phyloP scores from a whole-genome alignment of 2,888 invertebrate species.

The Archips crataeganus region DNA sequence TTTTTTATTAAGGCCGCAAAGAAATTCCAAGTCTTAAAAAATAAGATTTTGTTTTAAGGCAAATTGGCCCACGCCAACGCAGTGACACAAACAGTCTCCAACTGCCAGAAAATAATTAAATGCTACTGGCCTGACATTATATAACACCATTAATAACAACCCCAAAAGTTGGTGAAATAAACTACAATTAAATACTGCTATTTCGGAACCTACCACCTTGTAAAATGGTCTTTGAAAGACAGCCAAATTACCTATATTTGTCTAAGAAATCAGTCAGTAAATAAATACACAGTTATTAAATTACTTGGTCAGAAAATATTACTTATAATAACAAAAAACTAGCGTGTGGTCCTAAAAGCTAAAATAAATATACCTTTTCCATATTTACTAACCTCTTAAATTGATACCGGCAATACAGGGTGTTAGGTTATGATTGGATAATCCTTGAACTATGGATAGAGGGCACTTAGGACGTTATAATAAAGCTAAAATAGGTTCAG shows the following conservation, averaged over 20 bases:
- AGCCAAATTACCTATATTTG: background rate
- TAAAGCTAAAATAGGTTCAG: no score
- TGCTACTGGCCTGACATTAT: slow-evolving; percentile 72
- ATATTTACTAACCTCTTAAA: background rate
- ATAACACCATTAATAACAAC: slow-evolving; percentile 80
- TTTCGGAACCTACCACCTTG: slow-evolving; percentile 63
- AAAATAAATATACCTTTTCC: background rate
- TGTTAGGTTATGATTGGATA: no score
- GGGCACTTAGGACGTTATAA: no score
- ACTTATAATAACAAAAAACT: no score
- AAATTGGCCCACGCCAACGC: slow-evolving; percentile 62
- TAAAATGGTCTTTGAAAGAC: background rate
- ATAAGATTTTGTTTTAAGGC: slow-evolving; percentile 65
- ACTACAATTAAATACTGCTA: slow-evolving; percentile 76
- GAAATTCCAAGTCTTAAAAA: slow-evolving; percentile 13
- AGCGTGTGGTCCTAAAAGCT: no score
- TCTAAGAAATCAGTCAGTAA: background rate
- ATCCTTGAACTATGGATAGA: no score
- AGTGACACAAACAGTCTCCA: slow-evolving; percentile 61
- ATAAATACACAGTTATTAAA: background rate
- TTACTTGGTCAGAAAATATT: no score
- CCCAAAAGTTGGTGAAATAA: slow-evolving; percentile 75
- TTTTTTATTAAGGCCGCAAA: background rate
- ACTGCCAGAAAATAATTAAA: slow-evolving; percentile 76
- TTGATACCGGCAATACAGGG: no score